Evolutionary conservation across 2,113 vertebrate genomes (phyloP), one percentile per base, ranked within the genome.

Genomic region (Carassius carassius): DNA sequence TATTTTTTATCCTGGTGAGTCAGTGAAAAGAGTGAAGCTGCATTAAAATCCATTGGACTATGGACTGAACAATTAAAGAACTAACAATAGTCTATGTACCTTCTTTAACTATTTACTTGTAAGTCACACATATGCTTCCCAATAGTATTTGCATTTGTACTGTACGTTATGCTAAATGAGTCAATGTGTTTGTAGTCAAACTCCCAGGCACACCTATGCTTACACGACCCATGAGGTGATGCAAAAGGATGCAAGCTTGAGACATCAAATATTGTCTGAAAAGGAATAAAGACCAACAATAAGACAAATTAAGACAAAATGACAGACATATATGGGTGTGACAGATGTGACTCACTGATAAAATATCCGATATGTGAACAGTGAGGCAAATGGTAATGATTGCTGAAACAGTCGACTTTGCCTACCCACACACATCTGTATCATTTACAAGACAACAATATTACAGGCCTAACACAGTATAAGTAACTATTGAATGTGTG

Each of bases 131-230:
- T 73, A 69, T 51, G 37, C 35, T 78, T 78, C 56, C 16, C 23
- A 16, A 37, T 29, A n/a, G 4, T 65, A 67, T 77, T 63, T 78
- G 83, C 41, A 3, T 25, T 12, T 62, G n/a, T n/a, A 16, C 21
- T 35, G 49, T 76, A 29, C 19, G 16, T 58, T 77, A 51, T n/a
- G 29, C 29, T n/a, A 58, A 77, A 10, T n/a, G 75, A 37, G 44
- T 56, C 4, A 76, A 21, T 51, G 23, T 23, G 44, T 60, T 60
- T 29, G 60, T 63, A 9, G 35, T 51, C 11, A 41, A 29, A 87
- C 41, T 44, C 41, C 41, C 58, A 16, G 63, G 32, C 73, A 85
- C 73, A 62, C 83, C 83, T 70, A 62, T 72, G 67, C 41, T 58
- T 49, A 84, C 17, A 19, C 75, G 44, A 60, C 62, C 70, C 75